Evolutionary conservation across 2,888 invertebrate species (phyloP).

Genomic region (Spialia ferax): DNA sequence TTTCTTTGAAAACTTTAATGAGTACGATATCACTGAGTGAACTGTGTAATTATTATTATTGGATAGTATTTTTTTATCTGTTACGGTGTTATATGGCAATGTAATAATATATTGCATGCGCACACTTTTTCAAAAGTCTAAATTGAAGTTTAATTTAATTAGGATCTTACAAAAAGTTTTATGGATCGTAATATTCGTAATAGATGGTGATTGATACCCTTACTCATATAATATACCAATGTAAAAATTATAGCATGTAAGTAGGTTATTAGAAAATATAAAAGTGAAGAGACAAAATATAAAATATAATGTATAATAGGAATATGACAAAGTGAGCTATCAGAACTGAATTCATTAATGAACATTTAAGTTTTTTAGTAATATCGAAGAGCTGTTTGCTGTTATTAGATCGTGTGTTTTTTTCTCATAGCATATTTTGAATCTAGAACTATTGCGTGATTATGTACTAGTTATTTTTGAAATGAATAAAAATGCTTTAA

Average conservation of each 20-base stretch:
- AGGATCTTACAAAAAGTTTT: background rate
- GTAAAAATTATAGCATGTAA: slow-evolving; percentile 70
- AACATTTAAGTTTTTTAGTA: slow-evolving; percentile 55
- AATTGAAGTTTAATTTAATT: slow-evolving; percentile 9
- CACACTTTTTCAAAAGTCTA: slow-evolving; percentile 9
- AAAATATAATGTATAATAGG: slow-evolving; percentile 71
- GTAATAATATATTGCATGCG: background rate
- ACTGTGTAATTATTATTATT: background rate
- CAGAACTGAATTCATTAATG: slow-evolving; percentile 69
- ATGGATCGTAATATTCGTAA: slow-evolving; percentile 12
- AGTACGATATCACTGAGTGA: slow-evolving; percentile 33
- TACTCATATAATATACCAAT: slow-evolving; percentile 52
- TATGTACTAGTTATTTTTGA: slow-evolving; percentile 83
- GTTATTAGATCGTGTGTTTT: slow-evolving; percentile 69
- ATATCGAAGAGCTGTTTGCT: slow-evolving; percentile 59
- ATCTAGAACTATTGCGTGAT: slow-evolving; percentile 79
- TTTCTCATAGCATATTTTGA: slow-evolving; percentile 79
- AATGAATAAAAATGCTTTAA: slow-evolving; percentile 84
- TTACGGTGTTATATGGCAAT: slow-evolving; percentile 12
- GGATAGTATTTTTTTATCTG: slow-evolving; percentile 13
- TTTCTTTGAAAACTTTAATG: slow-evolving; percentile 21
- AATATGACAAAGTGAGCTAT: slow-evolving; percentile 60
- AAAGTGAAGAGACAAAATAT: slow-evolving; percentile 51
- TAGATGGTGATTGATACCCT: slow-evolving; percentile 19
- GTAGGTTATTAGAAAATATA: slow-evolving; percentile 69